phyloP scores from a whole-genome alignment of 2,888 invertebrate genomes.

The Brenthis ino region DNA sequence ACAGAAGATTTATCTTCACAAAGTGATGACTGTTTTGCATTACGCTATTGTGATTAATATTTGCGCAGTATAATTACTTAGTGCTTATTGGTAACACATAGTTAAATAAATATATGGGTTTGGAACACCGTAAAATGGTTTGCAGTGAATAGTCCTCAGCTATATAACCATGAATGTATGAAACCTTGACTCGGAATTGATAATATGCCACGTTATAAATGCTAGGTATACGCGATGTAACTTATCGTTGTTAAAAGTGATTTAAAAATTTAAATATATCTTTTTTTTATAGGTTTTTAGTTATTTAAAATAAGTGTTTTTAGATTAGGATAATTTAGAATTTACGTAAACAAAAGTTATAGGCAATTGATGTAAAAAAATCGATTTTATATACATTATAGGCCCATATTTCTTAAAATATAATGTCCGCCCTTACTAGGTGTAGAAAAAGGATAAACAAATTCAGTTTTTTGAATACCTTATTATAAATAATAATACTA shows the following conservation, averaged over 20 bases:
- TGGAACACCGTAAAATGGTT: conserved; percentile 6
- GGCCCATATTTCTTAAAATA: too few species aligned
- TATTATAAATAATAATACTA: too few species aligned
- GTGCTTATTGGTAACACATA: conserved; percentile 5
- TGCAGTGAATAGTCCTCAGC: conserved; percentile 22
- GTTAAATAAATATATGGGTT: not conserved
- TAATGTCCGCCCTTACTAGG: too few species aligned
- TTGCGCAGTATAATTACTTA: not conserved
- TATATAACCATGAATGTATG: conserved; percentile 20
- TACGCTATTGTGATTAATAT: conserved; percentile 18
- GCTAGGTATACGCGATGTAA: not conserved
- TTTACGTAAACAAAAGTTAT: too few species aligned
- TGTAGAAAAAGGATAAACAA: too few species aligned
- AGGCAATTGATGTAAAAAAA: too few species aligned
- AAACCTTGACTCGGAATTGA: conserved; percentile 25
- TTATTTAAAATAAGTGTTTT: too few species aligned
- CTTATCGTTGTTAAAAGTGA: not conserved
- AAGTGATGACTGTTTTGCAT: conserved; percentile 8
- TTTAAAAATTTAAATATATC: not conserved
- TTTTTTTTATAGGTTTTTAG: not conserved
- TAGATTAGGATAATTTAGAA: too few species aligned
- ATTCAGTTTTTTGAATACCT: too few species aligned
- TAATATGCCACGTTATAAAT: conserved; percentile 13
- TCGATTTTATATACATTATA: too few species aligned
- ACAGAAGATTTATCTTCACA: not conserved